phyloP scores from a whole-genome alignment of 2,797 vertebrate genomes.

The Pipistrellus kuhlii region DNA sequence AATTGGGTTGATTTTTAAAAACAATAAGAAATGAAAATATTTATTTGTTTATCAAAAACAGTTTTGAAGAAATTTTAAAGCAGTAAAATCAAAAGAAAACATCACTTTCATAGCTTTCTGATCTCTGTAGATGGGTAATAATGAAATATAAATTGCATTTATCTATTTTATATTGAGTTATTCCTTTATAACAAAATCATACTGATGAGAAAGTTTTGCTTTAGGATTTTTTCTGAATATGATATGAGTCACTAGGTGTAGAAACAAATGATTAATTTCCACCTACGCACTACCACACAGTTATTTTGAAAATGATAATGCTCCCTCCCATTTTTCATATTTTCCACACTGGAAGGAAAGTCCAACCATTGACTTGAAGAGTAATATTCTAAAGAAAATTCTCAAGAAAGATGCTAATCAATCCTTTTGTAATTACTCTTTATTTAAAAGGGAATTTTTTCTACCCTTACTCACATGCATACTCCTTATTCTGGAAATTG shows the following conservation, averaged over 20 bases:
- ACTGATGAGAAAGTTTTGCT: conserved; percentile 20
- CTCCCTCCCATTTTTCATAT: background rate
- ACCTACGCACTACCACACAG: background rate
- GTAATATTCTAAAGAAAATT: conserved; percentile 9
- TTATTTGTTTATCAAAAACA: background rate
- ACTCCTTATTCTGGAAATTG: background rate
- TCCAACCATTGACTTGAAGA: background rate
- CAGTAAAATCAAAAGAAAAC: background rate
- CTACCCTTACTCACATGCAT: accelerated
- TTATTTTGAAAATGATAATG: conserved; percentile 34
- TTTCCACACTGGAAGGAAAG: conserved; percentile 16
- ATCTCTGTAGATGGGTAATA: background rate
- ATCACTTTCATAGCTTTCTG: background rate
- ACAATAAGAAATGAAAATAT: background rate
- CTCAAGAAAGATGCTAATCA: background rate
- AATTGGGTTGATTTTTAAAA: background rate
- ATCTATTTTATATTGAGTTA: background rate
- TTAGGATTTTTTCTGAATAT: conserved; percentile 35
- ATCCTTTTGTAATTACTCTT: background rate
- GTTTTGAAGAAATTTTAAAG: background rate
- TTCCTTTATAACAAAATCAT: background rate
- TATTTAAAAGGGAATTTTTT: background rate
- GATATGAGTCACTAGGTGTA: conserved; percentile 52
- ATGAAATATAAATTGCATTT: background rate
- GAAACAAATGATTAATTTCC: conserved; percentile 67